Evolutionary conservation across 2,113 vertebrate species (phyloP), one percentile per base, ranked within the genome.

Genomic region (Chloropsis hardwickii): DNA sequence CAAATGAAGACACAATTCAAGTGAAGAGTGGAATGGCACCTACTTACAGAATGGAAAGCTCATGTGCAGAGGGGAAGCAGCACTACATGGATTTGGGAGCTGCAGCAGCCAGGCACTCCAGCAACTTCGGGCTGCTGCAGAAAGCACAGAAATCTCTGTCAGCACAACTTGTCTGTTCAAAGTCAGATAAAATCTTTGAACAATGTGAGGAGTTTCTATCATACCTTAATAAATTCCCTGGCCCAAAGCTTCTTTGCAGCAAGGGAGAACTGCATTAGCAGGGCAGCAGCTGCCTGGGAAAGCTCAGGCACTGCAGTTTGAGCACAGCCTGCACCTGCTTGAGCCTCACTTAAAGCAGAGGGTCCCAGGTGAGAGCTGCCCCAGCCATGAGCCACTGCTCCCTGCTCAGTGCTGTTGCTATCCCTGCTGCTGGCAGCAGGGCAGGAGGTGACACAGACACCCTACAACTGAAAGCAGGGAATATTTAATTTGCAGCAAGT

Each of bases 111-210:
- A 35, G 77, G 37, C 51, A 22, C n/a, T 12, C 5, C 37, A 20
- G 51, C 0, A 0, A n/a, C 33, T 14, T 3, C 0, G 0, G 31
- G 64, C 64, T 62, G 69, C 80, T 69, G 54, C 70, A 33, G 54
- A 12, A 6, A 17, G 50, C 56, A 13, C 40, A 23, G 71, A 66
- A 66, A 76, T 9, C 40, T 37, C 51, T 58, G 25, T 35, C 61
- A 76, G 44, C 42, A 74, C 25, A 35, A 17, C 37, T 58, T 42
- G 16, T 31, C 42, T 66, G 3, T 57, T 50, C 44, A 42, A 65
- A 74, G 20, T 35, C 51, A 57, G 51, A 58, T 25, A 35, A 76
- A 66, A 50, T 25, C 31, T 35, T 76, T 35, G 35, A 86, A 42
- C 9, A 17, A 18, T 13, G 13, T 48, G 42, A 76, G 18, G 44